phyloP scores from a whole-genome alignment of 2,797 vertebrate species.

The Distichodus sexfasciatus region DNA sequence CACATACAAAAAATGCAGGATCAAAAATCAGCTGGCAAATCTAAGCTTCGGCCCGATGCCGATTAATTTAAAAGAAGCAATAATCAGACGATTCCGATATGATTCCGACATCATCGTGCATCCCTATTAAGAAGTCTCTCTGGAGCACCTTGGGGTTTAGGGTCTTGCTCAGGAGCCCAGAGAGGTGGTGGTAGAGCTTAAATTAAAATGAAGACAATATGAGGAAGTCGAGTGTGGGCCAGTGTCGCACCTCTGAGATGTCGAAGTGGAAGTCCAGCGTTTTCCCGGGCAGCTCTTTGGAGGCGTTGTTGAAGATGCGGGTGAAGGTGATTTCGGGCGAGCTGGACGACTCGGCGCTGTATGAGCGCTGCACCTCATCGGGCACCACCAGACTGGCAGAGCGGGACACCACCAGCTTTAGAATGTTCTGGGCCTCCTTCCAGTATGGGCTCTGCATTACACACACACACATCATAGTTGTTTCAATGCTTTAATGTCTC shows the following conservation, averaged over 20 bases:
- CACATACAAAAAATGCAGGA: no score
- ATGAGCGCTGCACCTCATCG: slow-evolving; percentile 90
- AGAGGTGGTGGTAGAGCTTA: no score
- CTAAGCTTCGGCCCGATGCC: no score
- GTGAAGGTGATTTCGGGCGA: slow-evolving; percentile 96
- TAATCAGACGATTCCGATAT: no score
- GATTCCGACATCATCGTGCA: no score
- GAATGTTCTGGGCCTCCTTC: slow-evolving; percentile 98
- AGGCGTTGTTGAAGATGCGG: slow-evolving; percentile 96
- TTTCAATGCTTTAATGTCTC: no score
- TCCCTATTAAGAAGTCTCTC: no score
- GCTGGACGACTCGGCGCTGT: slow-evolving; percentile 81
- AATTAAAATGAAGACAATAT: background rate
- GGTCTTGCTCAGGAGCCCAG: no score
- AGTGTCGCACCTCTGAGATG: slow-evolving; percentile 90
- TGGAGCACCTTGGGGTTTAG: no score
- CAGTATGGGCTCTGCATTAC: slow-evolving; percentile 89
- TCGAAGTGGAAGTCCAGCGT: slow-evolving; percentile 99
- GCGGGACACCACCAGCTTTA: slow-evolving; percentile 96
- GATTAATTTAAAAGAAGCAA: no score
- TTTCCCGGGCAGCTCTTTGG: slow-evolving; percentile 96
- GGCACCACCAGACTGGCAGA: slow-evolving; percentile 97
- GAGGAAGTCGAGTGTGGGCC: background rate
- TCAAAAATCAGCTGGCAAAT: no score
- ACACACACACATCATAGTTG: slow-evolving; percentile 46